Evolutionary conservation across 2,888 invertebrate genomes (phyloP), one percentile per base, ranked within the genome.

Genomic region (Ormyrus pomaceus): DNA sequence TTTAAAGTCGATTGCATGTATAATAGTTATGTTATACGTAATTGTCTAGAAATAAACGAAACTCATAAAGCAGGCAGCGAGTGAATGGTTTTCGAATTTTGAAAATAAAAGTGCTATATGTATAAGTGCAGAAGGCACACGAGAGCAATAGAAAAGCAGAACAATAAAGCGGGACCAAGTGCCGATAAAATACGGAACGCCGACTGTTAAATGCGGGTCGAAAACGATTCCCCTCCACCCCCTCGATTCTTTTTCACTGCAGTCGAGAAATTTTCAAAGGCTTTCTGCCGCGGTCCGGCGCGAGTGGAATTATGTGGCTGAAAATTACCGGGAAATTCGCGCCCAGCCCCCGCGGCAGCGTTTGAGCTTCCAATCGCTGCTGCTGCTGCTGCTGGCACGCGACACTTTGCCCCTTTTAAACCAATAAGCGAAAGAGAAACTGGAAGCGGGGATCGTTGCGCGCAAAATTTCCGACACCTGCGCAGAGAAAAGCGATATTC

Each of bases 101-200:
- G 55, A 13, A 69, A 55, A 74, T 58, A 65, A 65, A 70, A 76
- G 50, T 62, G 53, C 56, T 46, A n/a, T 34, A 51, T 11, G 19
- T 53, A 69, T 69, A 53, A 56, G 69, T 50, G 73, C 19, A 56
- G 56, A 58, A 56, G 4, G 51, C 59, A 51, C 19, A 4, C 10
- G 64, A 48, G 65, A 56, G 71, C 59, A 72, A 69, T 77, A 64
- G 56, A 72, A 77, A 68, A 66, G 68, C 71, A 45, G 56, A 53
- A 65, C 34, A 56, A 77, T 61, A 70, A 55, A 65, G 64, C 56
- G 64, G 8, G 69, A 46, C 34, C 58, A 72, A 80, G 76, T 80
- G 69, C 69, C 80, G 77, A 81, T 81, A 81, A 81, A 81, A 74
- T 81, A 81, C 77, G 74, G 75, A 81, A 81, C 62, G 80, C 65